These are phyloP conservation scores for Dromius quadrimaculatus DNA, from an alignment of 2,888 invertebrate species.

Conservation along the genomic window DNA sequence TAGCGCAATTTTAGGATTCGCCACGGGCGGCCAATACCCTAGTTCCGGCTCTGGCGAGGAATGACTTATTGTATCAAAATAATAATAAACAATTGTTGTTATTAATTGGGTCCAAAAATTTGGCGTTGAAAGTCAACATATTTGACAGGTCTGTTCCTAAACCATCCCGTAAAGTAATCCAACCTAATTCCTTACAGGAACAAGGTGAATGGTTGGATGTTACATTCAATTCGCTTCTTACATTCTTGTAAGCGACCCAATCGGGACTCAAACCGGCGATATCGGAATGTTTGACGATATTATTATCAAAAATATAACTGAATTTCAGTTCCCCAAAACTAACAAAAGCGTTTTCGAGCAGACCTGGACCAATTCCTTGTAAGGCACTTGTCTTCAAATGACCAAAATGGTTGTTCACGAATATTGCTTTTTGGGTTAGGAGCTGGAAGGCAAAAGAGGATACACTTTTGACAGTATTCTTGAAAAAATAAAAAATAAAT, in stretches of 20 bases:
- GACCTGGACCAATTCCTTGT: conserved; percentile 41
- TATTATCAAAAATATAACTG: conserved; percentile 31
- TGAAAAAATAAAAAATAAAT: conserved; percentile 27
- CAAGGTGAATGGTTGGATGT: conserved; percentile 17
- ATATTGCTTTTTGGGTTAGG: conserved; percentile 14
- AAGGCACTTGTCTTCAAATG: conserved; percentile 36
- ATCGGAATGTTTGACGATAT: conserved; percentile 30
- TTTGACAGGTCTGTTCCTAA: conserved; percentile 5
- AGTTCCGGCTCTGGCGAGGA: no score
- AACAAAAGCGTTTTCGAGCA: conserved; percentile 27
- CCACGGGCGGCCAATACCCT: no score
- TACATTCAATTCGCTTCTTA: conserved; percentile 3
- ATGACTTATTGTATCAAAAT: no score
- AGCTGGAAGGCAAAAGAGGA: conserved; percentile 24
- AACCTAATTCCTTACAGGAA: conserved; percentile 40
- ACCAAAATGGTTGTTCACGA: conserved; percentile 5
- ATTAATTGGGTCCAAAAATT: conserved; percentile 2
- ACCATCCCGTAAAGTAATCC: conserved; percentile 28
- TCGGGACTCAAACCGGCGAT: conserved; percentile 34
- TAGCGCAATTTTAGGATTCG: no score
- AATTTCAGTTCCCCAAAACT: conserved; percentile 26
- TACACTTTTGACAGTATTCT: conserved; percentile 15
- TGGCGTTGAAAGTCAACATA: conserved; percentile 34
- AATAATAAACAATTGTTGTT: conserved; percentile 16
- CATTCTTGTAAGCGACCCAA: conserved; percentile 21